Base-by-base conservation (phyloP, 2,797 vertebrate species). In the Phrynocephalus guinanensis region DNA sequence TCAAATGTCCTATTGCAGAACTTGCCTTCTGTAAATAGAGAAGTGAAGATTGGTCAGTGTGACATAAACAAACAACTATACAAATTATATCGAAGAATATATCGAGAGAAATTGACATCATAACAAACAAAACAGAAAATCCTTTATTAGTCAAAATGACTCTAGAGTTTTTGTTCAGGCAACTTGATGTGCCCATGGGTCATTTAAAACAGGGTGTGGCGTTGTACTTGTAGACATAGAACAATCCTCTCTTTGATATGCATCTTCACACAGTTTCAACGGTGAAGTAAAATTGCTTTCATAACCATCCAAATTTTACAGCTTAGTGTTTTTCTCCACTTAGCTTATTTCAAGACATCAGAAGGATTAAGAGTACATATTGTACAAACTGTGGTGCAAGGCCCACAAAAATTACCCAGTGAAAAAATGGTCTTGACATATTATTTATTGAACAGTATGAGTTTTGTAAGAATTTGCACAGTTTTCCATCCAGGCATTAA, bases 1-100 rank as follows among this genome's bases (percentile, higher is more conserved):
- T 97, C 97, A 60, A 97, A 97, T 0, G 96, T 97, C 52, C 97
- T 95, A 90, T 97, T 97, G 94, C 97, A 97, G 90, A 97, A 97
- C 71, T 96, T 94, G 78, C 96, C 97, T 94, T 93, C 95, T 91
- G 73, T 79, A 75, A 67, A 82, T 56, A 70, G n/a, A 89, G 81
- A 52, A 76, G 79, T 88, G n/a, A 89, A 67, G 26, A 85, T 70
- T 80, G 44, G 82, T 11, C 48, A 26, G 90, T 86, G 10, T 86
- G 70, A 44, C 89, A 63, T 84, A 50, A 83, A 22, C 70, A 13
- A 68, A 84, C 52, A 15, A 82, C 3, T 8, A 13, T 71, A 87
- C 44, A 44, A 79, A 6, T 38, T 44, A 18, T 73, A 38, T 13
- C 79, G 24, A n/a, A 56, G 33, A 72, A 33, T 33, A 33, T 33